Evolutionary conservation across 2,888 invertebrate species (phyloP).

Genomic region (Hermaeophaga mercurialis): DNA sequence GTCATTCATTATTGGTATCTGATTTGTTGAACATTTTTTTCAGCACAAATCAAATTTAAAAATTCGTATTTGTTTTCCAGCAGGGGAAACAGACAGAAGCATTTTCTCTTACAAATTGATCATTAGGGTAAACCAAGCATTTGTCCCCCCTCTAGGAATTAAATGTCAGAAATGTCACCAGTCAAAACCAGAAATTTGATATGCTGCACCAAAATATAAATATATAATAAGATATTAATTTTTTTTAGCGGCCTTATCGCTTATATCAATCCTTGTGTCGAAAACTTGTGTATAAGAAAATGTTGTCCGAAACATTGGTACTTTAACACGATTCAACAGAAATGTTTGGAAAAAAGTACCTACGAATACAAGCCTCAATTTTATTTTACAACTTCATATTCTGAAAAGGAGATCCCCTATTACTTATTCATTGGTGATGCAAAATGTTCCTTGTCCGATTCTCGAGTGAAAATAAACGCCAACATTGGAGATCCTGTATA

Average conservation of each 20-base stretch:
- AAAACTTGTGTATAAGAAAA: constrained; percentile 33
- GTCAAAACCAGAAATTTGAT: too few relatives aligned
- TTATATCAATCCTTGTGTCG: constrained; percentile 31
- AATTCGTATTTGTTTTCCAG: too few relatives aligned
- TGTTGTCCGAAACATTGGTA: constrained; percentile 32
- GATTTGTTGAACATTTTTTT: too few relatives aligned
- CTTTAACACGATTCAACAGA: constrained; percentile 23
- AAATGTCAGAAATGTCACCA: too few relatives aligned
- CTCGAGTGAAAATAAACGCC: constrained; percentile 12
- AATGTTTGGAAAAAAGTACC: constrained; percentile 10
- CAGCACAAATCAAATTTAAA: too few relatives aligned
- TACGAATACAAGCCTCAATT: constrained; percentile 22
- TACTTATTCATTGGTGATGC: constrained; percentile 18
- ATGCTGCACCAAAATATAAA: too few relatives aligned
- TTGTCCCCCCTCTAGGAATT: too few relatives aligned
- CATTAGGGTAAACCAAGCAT: too few relatives aligned
- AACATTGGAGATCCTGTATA: constrained; percentile 9
- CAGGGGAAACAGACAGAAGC: too few relatives aligned
- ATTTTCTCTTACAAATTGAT: too few relatives aligned
- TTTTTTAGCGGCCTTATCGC: constrained; percentile 26
- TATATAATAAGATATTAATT: too few relatives aligned
- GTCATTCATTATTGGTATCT: too few relatives aligned
- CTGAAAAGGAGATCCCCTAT: constrained; percentile 4
- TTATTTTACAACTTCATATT: constrained; percentile 6
- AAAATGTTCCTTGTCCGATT: constrained; percentile 24